phyloP scores from a whole-genome alignment of 2,888 invertebrate genomes.

The Lutraria lutraria region DNA sequence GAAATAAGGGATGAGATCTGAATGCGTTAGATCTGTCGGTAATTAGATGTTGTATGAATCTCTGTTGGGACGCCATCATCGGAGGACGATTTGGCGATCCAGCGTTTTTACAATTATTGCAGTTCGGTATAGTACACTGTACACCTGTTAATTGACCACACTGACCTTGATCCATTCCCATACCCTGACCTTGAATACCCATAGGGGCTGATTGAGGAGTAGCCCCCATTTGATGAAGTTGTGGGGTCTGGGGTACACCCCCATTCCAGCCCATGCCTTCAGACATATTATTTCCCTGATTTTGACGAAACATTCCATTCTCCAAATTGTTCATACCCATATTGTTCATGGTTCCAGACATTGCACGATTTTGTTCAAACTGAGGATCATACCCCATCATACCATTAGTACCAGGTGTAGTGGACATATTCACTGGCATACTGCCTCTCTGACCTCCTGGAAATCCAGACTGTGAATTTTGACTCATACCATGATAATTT shows the following conservation, averaged over 20 bases:
- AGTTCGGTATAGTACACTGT: slow-evolving; percentile 78
- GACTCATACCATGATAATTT: slow-evolving; percentile 61
- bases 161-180: slow-evolving; percentile 64
- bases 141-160: slow-evolving; percentile 66
- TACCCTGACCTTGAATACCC: slow-evolving; percentile 71
- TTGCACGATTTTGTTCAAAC: slow-evolving; percentile 66
- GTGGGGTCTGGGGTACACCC: slow-evolving; percentile 71
- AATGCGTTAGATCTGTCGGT: slow-evolving; percentile 85
- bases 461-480: slow-evolving; percentile 55
- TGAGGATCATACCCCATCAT: slow-evolving; percentile 67
- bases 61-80: slow-evolving; percentile 83
- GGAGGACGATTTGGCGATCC: slow-evolving; percentile 78
- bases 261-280: slow-evolving; percentile 69
- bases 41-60: slow-evolving; percentile 85
- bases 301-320: slow-evolving; percentile 64
- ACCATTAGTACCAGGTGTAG: slow-evolving; percentile 48
- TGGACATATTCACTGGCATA: slow-evolving; percentile 61
- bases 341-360: slow-evolving; percentile 63
- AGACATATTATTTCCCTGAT: slow-evolving; percentile 59
- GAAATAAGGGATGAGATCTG: slow-evolving; percentile 86
- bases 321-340: slow-evolving; percentile 61
- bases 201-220: slow-evolving; percentile 68
- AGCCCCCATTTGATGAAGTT: slow-evolving; percentile 71
- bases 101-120: slow-evolving; percentile 79
- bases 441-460: slow-evolving; percentile 42